Conservation (phyloP, 2,113 vertebrate species). For the Centropus unirufus region DNA sequence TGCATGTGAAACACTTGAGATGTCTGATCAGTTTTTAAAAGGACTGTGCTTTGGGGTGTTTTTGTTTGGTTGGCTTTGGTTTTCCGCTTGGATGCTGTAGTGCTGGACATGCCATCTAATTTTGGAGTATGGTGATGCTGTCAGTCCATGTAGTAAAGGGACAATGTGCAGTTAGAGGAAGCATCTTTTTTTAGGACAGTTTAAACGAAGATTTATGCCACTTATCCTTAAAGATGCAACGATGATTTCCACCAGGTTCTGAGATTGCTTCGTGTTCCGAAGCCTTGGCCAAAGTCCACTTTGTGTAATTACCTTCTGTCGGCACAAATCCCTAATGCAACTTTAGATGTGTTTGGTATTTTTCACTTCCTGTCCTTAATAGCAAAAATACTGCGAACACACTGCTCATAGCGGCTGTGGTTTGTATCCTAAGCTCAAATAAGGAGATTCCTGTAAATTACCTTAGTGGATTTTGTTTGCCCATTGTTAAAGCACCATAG, state of each 20-base stretch:
- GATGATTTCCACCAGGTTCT: conserved; percentile 45
- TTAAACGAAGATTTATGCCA: neutral
- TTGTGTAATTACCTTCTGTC: conserved; percentile 65
- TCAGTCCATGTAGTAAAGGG: neutral
- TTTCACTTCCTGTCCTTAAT: conserved; percentile 53
- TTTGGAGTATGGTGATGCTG: neutral
- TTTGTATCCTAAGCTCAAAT: neutral
- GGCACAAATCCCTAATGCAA: conserved; percentile 45
- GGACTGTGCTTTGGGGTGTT: neutral
- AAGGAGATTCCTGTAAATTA: neutral
- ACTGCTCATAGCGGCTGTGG: neutral
- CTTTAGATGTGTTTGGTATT: conserved; percentile 45
- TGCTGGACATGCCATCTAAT: neutral
- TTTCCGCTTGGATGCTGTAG: neutral
- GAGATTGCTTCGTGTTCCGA: conserved; percentile 23
- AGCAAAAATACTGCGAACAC: conserved; percentile 24
- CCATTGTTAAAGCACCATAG: neutral
- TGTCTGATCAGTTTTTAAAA: neutral
- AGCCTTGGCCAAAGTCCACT: conserved; percentile 65
- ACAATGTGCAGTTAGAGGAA: neutral
- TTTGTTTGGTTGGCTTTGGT: neutral
- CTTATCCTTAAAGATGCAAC: conserved; percentile 35
- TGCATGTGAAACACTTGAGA: neutral
- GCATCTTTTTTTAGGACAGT: neutral
- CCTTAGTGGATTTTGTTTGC: neutral